Conservation (phyloP, 2,797 vertebrate species). For the Setipinna tenuifilis region DNA sequence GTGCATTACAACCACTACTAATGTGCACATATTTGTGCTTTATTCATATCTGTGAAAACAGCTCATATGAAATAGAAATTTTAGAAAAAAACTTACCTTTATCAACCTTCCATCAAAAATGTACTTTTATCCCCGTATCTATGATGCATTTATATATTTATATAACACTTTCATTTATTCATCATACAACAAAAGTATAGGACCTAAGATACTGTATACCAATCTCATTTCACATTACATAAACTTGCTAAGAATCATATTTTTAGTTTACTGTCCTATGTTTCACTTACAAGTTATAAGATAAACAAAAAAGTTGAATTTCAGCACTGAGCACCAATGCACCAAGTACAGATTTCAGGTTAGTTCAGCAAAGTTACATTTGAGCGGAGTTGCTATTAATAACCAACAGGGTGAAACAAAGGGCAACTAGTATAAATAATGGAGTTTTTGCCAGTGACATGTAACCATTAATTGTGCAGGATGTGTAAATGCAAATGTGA, state of each 20-base stretch:
- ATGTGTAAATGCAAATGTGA: conserved; percentile 19
- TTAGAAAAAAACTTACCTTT: too few species aligned
- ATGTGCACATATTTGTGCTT: too few species aligned
- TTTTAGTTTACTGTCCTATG: too few species aligned
- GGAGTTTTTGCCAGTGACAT: background rate
- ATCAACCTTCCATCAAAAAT: background rate
- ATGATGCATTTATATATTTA: background rate
- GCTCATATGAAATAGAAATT: too few species aligned
- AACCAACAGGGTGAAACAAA: conserved; percentile 12
- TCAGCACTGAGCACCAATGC: background rate
- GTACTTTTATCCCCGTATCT: background rate
- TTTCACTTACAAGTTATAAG: background rate
- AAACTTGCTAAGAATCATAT: too few species aligned
- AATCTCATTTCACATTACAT: too few species aligned
- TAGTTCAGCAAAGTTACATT: background rate
- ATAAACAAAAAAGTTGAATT: background rate
- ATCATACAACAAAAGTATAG: too few species aligned
- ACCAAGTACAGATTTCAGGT: background rate
- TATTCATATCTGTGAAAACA: too few species aligned
- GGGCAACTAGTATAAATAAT: conserved; percentile 10
- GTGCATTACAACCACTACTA: background rate
- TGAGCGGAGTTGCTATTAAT: conserved; percentile 4
- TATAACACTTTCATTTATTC: too few species aligned
- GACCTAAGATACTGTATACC: too few species aligned
- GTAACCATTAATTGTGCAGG: conserved; percentile 13